Percentiles rank a stretch among this genome's conserved stretches.
Evolutionary conservation across 2,113 vertebrate genomes (phyloP).

Genomic region (Hippocampus guttulatus): DNA sequence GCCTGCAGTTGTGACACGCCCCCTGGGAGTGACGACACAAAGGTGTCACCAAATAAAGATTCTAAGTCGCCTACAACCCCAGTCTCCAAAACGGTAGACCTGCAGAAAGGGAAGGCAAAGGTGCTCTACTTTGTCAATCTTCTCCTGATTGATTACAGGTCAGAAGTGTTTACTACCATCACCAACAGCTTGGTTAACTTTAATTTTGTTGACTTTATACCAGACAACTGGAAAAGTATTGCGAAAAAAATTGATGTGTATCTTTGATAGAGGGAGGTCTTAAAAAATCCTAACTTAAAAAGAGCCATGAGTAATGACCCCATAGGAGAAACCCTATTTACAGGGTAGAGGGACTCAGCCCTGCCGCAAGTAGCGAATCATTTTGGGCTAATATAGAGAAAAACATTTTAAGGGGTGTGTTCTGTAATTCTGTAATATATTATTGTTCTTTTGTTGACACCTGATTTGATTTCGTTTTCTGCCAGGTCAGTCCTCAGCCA

Average conservation of each 20-base stretch:
- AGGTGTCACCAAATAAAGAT: constrained; percentile 24
- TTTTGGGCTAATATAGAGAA: too few species aligned
- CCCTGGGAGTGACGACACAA: constrained; percentile 34
- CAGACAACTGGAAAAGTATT: background rate
- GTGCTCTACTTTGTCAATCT: constrained; percentile 76
- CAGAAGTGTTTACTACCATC: background rate
- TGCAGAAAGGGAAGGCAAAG: constrained; percentile 57
- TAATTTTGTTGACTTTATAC: background rate
- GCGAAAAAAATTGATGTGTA: background rate
- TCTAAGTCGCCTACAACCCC: constrained; percentile 16
- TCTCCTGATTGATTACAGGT: constrained; percentile 77
- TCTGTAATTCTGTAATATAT: background rate
- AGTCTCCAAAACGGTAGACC: constrained; percentile 38
- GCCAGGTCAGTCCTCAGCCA: constrained; percentile 69
- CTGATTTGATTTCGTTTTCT: background rate
- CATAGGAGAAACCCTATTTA: too few species aligned
- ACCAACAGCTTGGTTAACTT: background rate
- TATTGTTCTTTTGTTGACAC: background rate
- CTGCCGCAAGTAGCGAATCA: too few species aligned
- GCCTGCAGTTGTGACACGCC: constrained; percentile 32
- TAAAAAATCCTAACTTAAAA: too few species aligned
- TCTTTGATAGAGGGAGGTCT: background rate
- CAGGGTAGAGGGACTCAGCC: too few species aligned
- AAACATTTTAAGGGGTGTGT: too few species aligned
- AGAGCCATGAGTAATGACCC: too few species aligned